A percentile compares a stretch with the other conserved stretches of the same genome.
These are phyloP conservation scores for Sceloporus tristichus DNA, from an alignment of 2,113 vertebrate species.

Conservation along the genomic window DNA sequence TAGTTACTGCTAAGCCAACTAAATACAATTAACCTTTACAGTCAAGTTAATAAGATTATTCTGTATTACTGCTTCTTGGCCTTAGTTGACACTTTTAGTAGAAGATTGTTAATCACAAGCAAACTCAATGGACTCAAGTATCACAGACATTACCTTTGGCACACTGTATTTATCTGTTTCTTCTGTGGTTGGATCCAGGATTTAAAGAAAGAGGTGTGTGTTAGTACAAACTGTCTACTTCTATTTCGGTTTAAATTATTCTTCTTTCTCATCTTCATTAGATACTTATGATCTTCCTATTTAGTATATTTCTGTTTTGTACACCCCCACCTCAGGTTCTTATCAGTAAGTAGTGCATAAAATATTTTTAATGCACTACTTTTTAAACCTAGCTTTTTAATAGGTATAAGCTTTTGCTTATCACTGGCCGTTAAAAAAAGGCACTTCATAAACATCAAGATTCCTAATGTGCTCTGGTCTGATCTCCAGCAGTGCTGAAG, in stretches of 20 bases:
- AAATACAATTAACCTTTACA: constrained; percentile 60
- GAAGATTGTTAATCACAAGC: constrained; percentile 35
- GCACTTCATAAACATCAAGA: not conserved
- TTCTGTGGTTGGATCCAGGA: not conserved
- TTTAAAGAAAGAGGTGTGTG: not conserved
- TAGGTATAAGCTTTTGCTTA: not conserved
- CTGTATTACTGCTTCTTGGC: constrained; percentile 43
- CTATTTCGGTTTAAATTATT: not conserved
- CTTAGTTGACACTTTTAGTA: constrained; percentile 29
- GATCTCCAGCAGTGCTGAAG: not conserved
- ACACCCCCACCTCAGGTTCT: not conserved
- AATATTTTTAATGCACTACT: not conserved
- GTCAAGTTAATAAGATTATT: constrained; percentile 65
- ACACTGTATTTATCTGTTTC: not conserved
- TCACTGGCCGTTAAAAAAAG: not conserved
- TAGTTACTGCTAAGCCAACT: constrained; percentile 65
- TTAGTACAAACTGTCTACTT: not conserved
- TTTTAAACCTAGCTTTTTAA: not conserved
- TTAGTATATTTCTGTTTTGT: not conserved
- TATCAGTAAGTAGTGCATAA: too few species aligned
- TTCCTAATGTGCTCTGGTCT: not conserved
- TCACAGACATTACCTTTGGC: not conserved
- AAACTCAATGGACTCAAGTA: not conserved
- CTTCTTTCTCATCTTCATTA: not conserved
- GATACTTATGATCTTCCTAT: not conserved